Conservation (phyloP, 35 echinoderm and acorn worm species). For the Holothuria glaberrima region DNA sequence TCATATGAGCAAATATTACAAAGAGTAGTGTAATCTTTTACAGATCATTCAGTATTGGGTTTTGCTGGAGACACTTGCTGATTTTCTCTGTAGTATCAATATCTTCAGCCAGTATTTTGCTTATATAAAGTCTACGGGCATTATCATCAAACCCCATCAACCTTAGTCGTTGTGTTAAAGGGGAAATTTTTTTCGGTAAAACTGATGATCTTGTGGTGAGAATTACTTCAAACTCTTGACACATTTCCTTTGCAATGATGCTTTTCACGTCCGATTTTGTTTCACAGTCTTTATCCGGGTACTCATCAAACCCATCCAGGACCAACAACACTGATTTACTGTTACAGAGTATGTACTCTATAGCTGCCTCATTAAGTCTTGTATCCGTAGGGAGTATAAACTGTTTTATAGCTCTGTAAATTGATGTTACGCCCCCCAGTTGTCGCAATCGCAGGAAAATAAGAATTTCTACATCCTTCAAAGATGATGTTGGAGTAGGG, state of each 20-base stretch:
- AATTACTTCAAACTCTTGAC: neutral
- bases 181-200: neutral
- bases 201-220: neutral
- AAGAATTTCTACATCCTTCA: neutral
- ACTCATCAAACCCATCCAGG: constrained; percentile 27
- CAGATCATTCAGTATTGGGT: neutral
- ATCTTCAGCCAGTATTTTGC: neutral
- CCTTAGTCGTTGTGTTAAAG: neutral
- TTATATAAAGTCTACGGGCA: neutral
- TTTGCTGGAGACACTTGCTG: neutral
- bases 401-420: neutral
- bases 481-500: neutral
- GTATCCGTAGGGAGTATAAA: neutral
- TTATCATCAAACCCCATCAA: neutral
- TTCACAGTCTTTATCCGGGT: neutral
- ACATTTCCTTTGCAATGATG: constrained; percentile 11
- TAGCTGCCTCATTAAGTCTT: neutral
- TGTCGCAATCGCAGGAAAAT: constrained; percentile 14
- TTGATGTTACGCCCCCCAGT: neutral
- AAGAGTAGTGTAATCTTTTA: neutral
- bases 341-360: neutral
- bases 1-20: constrained; percentile 19
- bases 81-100: neutral
- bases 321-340: neutral
- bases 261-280: neutral